Conservation (phyloP, 1,140 invertebrate genomes). For the Myzus persicae region DNA sequence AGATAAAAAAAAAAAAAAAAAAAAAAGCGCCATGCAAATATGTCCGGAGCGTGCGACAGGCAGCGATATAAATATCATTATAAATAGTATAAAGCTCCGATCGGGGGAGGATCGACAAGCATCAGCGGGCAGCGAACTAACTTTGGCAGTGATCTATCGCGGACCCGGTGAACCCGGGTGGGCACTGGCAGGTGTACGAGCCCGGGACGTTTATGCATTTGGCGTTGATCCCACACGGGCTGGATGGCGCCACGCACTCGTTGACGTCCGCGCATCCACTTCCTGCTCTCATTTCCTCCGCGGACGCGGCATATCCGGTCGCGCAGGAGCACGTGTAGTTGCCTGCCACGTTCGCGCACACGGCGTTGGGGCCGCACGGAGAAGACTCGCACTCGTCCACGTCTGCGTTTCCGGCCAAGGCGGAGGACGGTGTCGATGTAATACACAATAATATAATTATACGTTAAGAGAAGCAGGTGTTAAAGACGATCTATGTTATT, state of each 20-base stretch:
- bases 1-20: neutral
- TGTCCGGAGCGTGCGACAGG: neutral
- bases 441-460: slow-evolving; percentile 11
- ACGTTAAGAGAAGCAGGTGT: neutral
- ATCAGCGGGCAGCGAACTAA: slow-evolving; percentile 68
- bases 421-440: neutral
- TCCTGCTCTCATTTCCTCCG: slow-evolving; percentile 63
- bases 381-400: slow-evolving; percentile 68
- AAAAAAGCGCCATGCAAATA: neutral
- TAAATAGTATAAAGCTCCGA: neutral
- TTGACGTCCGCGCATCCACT: slow-evolving; percentile 72
- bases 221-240: slow-evolving; percentile 75
- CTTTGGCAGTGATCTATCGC: slow-evolving; percentile 77
- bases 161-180: slow-evolving; percentile 71
- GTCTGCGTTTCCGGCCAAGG: slow-evolving; percentile 63
- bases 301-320: slow-evolving; percentile 72
- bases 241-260: slow-evolving; percentile 69
- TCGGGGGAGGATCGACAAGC: neutral
- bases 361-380: slow-evolving; percentile 75
- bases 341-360: slow-evolving; percentile 78
- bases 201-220: slow-evolving; percentile 79
- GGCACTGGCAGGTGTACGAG: slow-evolving; percentile 78
- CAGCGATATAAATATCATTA: neutral
- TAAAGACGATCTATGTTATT: slow-evolving; percentile 13
- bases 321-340: slow-evolving; percentile 79